phyloP scores from a whole-genome alignment of 2,113 vertebrate genomes.

The Dryoscopus gambensis region DNA sequence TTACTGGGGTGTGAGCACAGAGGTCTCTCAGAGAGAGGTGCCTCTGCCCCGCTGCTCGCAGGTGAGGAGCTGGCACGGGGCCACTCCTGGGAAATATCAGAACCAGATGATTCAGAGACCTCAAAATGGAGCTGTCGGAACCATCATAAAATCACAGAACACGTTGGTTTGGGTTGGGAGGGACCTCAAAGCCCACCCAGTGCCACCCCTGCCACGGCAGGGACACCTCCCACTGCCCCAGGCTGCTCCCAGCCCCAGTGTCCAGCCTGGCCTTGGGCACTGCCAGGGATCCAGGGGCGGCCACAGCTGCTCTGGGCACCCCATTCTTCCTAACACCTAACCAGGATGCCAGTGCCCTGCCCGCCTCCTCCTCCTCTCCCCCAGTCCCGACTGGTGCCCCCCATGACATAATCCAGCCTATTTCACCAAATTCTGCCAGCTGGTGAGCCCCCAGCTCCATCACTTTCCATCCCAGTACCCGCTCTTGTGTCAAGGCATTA shows the following conservation, averaged over 20 bases:
- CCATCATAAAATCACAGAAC: background rate
- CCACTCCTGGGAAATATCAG: background rate
- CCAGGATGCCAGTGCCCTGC: background rate
- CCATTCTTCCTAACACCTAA: background rate
- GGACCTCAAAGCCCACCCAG: accelerated
- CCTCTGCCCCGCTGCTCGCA: accelerated
- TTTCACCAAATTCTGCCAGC: background rate
- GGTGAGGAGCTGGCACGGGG: background rate
- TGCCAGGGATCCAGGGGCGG: background rate
- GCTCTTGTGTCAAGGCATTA: background rate
- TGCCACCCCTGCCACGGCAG: background rate
- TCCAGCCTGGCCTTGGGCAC: background rate
- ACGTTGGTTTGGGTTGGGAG: background rate
- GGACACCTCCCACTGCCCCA: background rate
- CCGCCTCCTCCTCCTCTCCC: background rate
- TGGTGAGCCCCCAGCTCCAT: accelerated
- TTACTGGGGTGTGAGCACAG: background rate
- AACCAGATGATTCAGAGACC: background rate
- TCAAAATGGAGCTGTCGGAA: background rate
- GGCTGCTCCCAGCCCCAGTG: background rate
- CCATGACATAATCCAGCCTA: accelerated
- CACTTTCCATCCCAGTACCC: no score
- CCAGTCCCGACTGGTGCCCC: accelerated
- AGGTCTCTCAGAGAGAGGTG: background rate
- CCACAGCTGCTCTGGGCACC: background rate